These are phyloP conservation scores for Montifringilla adamsi DNA, from an alignment of 2,113 vertebrate species.

Conservation along the genomic window DNA sequence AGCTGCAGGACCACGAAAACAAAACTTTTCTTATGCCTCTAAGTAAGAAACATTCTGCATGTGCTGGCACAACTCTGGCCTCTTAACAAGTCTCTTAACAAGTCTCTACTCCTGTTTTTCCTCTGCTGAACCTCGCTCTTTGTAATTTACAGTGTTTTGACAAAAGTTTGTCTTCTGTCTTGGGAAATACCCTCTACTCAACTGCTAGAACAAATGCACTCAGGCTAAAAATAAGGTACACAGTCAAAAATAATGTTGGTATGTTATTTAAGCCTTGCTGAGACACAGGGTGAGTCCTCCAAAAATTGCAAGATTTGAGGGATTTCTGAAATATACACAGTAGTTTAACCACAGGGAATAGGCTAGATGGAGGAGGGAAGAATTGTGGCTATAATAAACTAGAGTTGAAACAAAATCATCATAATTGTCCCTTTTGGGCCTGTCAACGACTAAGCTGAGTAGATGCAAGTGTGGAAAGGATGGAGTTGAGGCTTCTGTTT, in stretches of 20 bases:
- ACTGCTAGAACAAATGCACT: background rate
- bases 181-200: conserved; percentile 24
- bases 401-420: background rate
- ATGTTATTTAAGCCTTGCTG: background rate
- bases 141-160: conserved; percentile 26
- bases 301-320: background rate
- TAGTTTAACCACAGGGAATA: background rate
- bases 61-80: background rate
- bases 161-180: conserved; percentile 8
- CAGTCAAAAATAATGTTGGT: background rate
- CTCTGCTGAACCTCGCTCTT: background rate
- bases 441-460: background rate
- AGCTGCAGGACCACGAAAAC: background rate
- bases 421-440: background rate
- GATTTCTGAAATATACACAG: background rate
- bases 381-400: background rate
- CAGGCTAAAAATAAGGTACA: background rate
- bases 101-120: background rate
- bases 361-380: background rate
- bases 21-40: conserved; percentile 16
- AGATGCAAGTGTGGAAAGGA: background rate
- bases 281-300: background rate
- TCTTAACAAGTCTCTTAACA: conserved; percentile 3
- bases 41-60: conserved; percentile 13
- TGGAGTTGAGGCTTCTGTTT: background rate